Evolutionary conservation across 2,888 invertebrate genomes (phyloP), one percentile per base, ranked within the genome.

Genomic region (Cetonia aurata): DNA sequence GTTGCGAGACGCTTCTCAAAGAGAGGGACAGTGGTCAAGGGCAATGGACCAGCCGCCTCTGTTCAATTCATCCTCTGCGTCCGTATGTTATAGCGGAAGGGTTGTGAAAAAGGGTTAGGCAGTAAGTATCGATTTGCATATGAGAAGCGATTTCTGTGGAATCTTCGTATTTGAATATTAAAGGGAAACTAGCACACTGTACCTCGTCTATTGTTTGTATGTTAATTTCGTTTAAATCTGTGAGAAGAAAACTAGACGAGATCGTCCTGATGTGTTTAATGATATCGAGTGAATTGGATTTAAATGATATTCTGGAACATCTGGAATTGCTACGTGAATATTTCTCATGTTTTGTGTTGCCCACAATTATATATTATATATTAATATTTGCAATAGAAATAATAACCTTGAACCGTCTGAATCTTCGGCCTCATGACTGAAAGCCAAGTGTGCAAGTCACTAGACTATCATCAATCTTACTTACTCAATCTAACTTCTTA

Each of bases 121-220:
- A 3, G 25, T 10, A 25, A 17, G 33, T 48, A 65, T 65, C 48
- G 65, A 65, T 65, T 65, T 65, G 52, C 65, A 65, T 55, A 25
- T 52, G 19, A 59, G 65, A 65, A 65, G 65, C 52, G 33, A 65
- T 52, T 65, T 65, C 13, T 19, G 44, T 15, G 52, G 50, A 65
- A 52, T 65, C 44, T 52, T 52, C 50, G 52, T 48, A 65, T 65
- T 65, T 65, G 41, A 65, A 65, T 65, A 65, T 65, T 65, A 52
- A 65, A 65, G 50, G 62, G 46, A 15, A 53, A 53, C 37, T 33
- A 19, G 37, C 12, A 37, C 56, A 31, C n/a, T 44, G 6, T 44
- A n/a, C 17, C 6, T 33, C 31, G 37, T 56, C 13, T 25, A 25
- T 25, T 25, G 25, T 25, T 25, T 25, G 8, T 56, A 56, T 56